A percentile compares a stretch with the other conserved stretches of the same genome.
Evolutionary conservation across 1,140 invertebrate genomes (phyloP).

Genomic region (Pygmarrhopalites habei): DNA sequence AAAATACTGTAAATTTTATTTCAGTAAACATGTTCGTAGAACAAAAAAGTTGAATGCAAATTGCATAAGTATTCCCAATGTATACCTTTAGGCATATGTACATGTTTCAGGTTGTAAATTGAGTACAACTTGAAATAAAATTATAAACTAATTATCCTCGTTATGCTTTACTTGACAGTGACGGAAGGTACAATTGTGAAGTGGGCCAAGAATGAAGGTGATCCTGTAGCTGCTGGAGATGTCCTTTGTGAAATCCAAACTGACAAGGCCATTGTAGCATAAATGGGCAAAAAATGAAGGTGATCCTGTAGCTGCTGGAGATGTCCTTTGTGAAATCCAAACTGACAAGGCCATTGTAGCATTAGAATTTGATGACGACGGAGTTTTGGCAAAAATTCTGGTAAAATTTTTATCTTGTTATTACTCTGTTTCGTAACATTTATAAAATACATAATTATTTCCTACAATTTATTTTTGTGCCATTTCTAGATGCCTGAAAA

Average conservation of each 20-base stretch:
- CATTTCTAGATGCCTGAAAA: slow-evolving; percentile 47
- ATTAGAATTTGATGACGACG: slow-evolving; percentile 98
- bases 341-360: slow-evolving; percentile 99
- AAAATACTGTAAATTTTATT: too few species aligned
- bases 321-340: slow-evolving; percentile 97
- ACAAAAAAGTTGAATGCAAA: too few species aligned
- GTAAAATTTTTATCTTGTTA: too few species aligned
- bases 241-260: slow-evolving; percentile 98
- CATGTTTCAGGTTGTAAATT: too few species aligned
- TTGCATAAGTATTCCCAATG: too few species aligned
- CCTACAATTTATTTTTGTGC: background rate
- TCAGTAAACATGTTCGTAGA: too few species aligned
- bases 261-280: too few species aligned
- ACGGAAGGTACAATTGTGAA: slow-evolving; percentile 92
- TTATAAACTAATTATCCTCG: too few species aligned
- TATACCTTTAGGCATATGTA: too few species aligned
- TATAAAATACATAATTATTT: background rate
- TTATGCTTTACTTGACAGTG: too few species aligned
- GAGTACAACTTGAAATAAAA: too few species aligned
- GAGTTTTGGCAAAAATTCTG: slow-evolving; percentile 93
- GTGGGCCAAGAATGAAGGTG: slow-evolving; percentile 95
- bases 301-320: slow-evolving; percentile 65
- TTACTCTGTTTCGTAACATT: too few species aligned
- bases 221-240: slow-evolving; percentile 69
- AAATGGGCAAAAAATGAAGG: slow-evolving; percentile 97